Conservation (phyloP, 2,113 vertebrate species). For the Uropsilus gracilis region DNA sequence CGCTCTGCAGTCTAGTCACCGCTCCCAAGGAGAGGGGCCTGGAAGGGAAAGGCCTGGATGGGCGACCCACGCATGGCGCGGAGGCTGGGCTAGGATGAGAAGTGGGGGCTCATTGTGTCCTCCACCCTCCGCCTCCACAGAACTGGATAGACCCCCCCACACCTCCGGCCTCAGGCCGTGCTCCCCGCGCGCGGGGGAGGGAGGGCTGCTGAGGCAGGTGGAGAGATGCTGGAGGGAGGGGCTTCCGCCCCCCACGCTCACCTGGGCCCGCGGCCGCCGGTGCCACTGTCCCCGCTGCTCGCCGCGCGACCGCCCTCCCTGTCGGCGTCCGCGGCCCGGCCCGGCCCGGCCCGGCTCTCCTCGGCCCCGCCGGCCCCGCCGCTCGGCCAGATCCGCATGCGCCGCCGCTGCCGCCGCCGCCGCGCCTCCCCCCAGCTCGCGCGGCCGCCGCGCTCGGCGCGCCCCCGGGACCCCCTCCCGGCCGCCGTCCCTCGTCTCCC, state of each 20-base stretch:
- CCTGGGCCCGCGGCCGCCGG: slow-evolving; percentile 57
- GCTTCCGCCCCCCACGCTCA: slow-evolving; percentile 35
- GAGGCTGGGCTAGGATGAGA: not conserved
- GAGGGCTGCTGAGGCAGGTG: slow-evolving; percentile 55
- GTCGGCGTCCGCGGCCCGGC: slow-evolving; percentile 38
- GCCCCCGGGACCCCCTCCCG: slow-evolving; percentile 62
- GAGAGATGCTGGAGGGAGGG: slow-evolving; percentile 55
- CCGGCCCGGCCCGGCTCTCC: slow-evolving; percentile 30
- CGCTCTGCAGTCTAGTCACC: slow-evolving; percentile 23
- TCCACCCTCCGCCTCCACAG: not conserved
- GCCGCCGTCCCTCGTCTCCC: not conserved
- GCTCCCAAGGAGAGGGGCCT: slow-evolving; percentile 1
- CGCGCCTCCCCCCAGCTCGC: slow-evolving; percentile 63
- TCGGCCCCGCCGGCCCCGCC: slow-evolving; percentile 48
- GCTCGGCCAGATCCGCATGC: slow-evolving; percentile 72
- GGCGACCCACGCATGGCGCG: not conserved
- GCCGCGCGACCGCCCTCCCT: slow-evolving; percentile 24
- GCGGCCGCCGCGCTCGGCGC: slow-evolving; percentile 50
- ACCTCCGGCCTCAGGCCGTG: slow-evolving; percentile 10
- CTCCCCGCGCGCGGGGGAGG: not conserved
- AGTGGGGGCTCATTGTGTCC: not conserved
- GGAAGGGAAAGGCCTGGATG: slow-evolving; percentile 61
- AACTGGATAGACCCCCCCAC: not conserved
- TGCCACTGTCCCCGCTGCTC: slow-evolving; percentile 28
- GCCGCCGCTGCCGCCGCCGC: slow-evolving; percentile 62